Conservation (phyloP, 1,140 invertebrate species). For the Leptopilina boulardi region DNA sequence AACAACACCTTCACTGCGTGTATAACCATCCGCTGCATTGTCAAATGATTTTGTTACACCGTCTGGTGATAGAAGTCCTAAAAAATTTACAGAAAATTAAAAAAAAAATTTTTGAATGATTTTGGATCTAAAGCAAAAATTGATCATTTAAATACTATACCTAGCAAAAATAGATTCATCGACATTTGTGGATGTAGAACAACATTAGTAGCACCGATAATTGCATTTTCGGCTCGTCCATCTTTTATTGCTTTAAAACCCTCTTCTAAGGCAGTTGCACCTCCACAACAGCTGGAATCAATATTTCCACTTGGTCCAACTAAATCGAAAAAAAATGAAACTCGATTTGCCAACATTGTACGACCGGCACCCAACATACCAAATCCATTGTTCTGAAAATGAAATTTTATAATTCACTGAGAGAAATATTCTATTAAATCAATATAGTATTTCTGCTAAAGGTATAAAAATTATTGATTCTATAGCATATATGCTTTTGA, state of each 20-base stretch:
- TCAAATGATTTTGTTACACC: conserved; percentile 83
- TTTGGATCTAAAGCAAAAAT: no score
- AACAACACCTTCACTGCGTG: conserved; percentile 80
- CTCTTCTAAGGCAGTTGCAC: conserved; percentile 61
- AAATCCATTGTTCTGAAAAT: conserved; percentile 59
- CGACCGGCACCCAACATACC: conserved; percentile 45
- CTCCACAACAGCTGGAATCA: conserved; percentile 73
- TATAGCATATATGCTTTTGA: no score
- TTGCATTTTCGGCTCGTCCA: conserved; percentile 77
- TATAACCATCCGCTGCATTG: conserved; percentile 79
- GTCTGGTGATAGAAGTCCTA: conserved; percentile 74
- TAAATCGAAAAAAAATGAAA: conserved; percentile 54
- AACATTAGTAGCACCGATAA: conserved; percentile 68
- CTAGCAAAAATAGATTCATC: conserved; percentile 46
- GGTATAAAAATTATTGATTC: no score
- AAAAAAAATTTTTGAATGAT: no score
- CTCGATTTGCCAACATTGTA: conserved; percentile 54
- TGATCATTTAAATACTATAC: conserved; percentile 34
- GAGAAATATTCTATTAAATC: no score
- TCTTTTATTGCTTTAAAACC: conserved; percentile 76
- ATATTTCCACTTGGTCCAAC: conserved; percentile 63
- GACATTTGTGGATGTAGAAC: conserved; percentile 53
- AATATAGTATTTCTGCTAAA: no score
- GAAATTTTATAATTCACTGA: not conserved
- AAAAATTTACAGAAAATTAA: no score